Conservation (phyloP, 2,113 vertebrate genomes). For the Sciurus niger region DNA sequence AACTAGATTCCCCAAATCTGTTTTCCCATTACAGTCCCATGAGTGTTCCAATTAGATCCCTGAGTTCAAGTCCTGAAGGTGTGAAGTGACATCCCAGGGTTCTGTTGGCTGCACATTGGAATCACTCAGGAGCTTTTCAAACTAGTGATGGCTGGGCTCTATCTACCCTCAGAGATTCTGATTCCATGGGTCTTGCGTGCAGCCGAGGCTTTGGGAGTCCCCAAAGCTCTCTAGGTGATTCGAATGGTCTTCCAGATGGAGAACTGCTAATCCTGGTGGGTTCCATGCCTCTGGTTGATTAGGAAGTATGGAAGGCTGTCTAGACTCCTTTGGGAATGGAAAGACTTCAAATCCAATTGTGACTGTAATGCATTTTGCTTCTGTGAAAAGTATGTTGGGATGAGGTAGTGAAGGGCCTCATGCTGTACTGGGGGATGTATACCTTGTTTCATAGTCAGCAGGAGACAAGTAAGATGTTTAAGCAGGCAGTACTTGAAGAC, state of each 20-base stretch:
- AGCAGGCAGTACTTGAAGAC: conserved; percentile 30
- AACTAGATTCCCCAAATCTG: neutral
- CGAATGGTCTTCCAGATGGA: neutral
- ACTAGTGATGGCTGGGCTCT: neutral
- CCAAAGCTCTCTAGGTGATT: neutral
- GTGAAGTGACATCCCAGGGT: neutral
- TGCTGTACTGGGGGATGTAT: neutral
- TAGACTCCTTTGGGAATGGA: neutral
- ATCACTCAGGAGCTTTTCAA: neutral
- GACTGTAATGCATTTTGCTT: neutral
- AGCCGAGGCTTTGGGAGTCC: neutral
- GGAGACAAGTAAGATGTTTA: conserved; percentile 52
- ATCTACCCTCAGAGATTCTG: neutral
- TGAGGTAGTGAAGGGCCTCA: neutral
- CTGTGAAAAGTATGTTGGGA: neutral
- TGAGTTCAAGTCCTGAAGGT: neutral
- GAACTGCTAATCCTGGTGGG: neutral
- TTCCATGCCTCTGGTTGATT: neutral
- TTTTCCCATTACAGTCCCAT: neutral
- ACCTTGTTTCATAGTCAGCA: conserved; percentile 55
- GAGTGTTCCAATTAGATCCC: neutral
- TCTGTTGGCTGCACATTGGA: neutral
- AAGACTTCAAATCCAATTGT: neutral
- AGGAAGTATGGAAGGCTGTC: neutral
- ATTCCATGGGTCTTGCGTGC: neutral